These are phyloP conservation scores for Agrochola litura DNA, from an alignment of 2,888 invertebrate genomes.

Conservation along the genomic window DNA sequence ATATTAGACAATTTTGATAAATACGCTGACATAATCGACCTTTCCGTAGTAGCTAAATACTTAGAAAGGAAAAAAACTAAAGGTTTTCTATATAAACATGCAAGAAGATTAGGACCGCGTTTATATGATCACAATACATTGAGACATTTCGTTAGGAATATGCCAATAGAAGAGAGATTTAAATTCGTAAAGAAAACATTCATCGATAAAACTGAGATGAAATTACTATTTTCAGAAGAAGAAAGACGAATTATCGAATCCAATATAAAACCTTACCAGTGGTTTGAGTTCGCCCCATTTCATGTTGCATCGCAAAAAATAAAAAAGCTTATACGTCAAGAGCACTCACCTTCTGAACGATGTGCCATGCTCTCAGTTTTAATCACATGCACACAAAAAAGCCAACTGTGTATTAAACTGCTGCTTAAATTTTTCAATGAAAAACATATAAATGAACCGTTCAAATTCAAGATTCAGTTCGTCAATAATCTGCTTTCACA, in stretches of 20 bases:
- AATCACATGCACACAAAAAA: too few species aligned
- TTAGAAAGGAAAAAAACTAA: too few species aligned
- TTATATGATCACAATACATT: slow-evolving; percentile 66
- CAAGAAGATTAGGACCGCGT: slow-evolving; percentile 63
- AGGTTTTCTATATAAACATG: slow-evolving; percentile 48
- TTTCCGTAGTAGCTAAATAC: too few species aligned
- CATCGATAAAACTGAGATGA: slow-evolving; percentile 68
- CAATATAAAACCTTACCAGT: slow-evolving; percentile 68
- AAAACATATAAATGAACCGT: too few species aligned
- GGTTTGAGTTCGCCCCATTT: slow-evolving; percentile 80
- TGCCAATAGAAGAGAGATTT: slow-evolving; percentile 76
- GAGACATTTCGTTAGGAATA: slow-evolving; percentile 74
- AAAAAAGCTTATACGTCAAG: slow-evolving; percentile 74
- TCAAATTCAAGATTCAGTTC: too few species aligned
- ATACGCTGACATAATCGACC: too few species aligned
- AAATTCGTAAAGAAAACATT: slow-evolving; percentile 77
- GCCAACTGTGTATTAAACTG: too few species aligned
- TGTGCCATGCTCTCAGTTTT: too few species aligned
- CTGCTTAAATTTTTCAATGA: too few species aligned
- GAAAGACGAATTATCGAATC: neutral
- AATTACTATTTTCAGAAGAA: neutral
- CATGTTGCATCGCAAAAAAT: slow-evolving; percentile 75
- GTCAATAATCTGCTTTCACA: too few species aligned
- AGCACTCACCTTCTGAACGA: slow-evolving; percentile 68
- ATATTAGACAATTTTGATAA: too few species aligned